Conservation (phyloP, 2,113 vertebrate species). For the Sphyrna mokarran region DNA sequence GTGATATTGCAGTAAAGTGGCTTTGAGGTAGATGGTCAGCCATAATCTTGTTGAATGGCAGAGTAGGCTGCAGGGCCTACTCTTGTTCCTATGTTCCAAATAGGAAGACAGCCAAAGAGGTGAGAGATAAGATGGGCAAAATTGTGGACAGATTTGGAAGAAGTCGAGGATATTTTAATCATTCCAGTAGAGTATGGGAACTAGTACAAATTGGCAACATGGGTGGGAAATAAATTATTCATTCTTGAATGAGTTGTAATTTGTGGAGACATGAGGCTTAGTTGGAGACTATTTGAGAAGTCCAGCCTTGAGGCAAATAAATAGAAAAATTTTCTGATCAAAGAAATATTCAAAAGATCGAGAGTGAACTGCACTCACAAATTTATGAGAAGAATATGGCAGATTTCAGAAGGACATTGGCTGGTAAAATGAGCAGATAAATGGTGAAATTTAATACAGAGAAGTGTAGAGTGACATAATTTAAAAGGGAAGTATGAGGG, state of each 20-base stretch:
- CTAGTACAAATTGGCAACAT: neutral
- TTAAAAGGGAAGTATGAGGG: neutral
- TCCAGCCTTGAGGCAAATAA: neutral
- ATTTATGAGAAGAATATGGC: neutral
- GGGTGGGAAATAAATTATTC: neutral
- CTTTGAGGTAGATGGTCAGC: too few species aligned
- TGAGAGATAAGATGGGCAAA: neutral
- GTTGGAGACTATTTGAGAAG: neutral
- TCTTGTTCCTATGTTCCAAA: too few species aligned
- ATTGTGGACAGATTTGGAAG: neutral
- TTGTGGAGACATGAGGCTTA: neutral
- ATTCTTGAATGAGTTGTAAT: neutral
- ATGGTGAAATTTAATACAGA: neutral
- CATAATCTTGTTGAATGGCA: too few species aligned
- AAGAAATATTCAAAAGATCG: too few species aligned
- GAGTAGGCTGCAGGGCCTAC: too few species aligned
- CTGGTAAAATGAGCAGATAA: neutral
- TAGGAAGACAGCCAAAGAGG: neutral
- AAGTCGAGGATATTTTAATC: neutral
- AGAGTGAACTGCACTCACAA: neutral
- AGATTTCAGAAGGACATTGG: neutral
- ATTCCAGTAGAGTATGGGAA: neutral
- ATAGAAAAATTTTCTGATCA: neutral
- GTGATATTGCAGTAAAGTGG: too few species aligned
- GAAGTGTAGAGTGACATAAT: neutral